phyloP scores from a whole-genome alignment of 2,113 vertebrate genomes.

The Corydoras sp. region DNA sequence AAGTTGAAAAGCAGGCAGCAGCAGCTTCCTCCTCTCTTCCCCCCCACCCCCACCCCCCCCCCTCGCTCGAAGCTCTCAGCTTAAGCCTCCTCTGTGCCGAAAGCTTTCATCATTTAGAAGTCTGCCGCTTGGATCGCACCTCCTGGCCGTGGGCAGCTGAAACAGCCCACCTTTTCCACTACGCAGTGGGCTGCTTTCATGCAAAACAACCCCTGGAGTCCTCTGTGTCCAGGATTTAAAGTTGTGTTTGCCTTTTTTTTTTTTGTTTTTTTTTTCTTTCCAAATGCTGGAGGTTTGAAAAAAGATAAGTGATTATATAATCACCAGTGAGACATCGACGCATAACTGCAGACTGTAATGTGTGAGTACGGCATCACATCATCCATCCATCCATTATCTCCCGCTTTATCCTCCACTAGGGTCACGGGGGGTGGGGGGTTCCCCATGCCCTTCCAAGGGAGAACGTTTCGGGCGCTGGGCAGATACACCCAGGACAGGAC shows the following conservation, averaged over 20 bases:
- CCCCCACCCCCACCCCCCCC: no score
- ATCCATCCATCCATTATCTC: no score
- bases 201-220: conserved; percentile 64
- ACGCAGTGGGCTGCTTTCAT: conserved; percentile 60
- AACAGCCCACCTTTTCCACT: conserved; percentile 57
- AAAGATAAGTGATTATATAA: conserved; percentile 66
- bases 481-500: no score
- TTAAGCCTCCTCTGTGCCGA: conserved; percentile 66
- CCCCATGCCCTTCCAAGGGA: no score
- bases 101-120: conserved; percentile 72
- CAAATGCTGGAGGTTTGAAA: conserved; percentile 51
- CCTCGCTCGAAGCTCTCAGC: conserved; percentile 63
- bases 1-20: conserved; percentile 65
- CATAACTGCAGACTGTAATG: no score
- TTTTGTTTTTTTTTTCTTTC: background rate
- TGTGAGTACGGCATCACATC: no score
- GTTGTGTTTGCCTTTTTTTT: conserved; percentile 10
- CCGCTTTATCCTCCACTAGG: no score
- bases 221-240: conserved; percentile 56
- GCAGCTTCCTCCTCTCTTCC: conserved; percentile 52
- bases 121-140: conserved; percentile 63
- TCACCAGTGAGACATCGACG: conserved; percentile 43
- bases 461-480: no score
- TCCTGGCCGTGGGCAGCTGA: conserved; percentile 67
- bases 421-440: no score